Evolutionary conservation across 2,113 vertebrate species (phyloP).

Genomic region (Reinhardtius hippoglossoides): DNA sequence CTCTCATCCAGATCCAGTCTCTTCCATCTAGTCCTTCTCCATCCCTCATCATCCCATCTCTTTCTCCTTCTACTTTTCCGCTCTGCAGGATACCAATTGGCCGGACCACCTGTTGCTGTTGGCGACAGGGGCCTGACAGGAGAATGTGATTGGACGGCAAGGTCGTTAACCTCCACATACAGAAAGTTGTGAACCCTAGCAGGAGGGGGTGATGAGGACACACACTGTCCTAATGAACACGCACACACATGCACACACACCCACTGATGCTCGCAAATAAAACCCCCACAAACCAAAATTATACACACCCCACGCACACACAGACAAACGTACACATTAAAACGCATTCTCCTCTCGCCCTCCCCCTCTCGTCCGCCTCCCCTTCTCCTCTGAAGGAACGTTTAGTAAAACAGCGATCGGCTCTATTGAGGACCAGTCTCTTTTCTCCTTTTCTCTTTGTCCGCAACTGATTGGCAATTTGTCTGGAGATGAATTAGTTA

Average conservation of each 20-base stretch:
- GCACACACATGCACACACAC: constrained; percentile 41
- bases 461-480: constrained; percentile 80
- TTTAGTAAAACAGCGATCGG: constrained; percentile 78
- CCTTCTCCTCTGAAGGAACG: constrained; percentile 58
- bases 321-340: constrained; percentile 65
- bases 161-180: constrained; percentile 78
- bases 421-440: constrained; percentile 72
- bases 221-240: constrained; percentile 60
- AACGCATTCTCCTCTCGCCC: constrained; percentile 36
- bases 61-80: constrained; percentile 68
- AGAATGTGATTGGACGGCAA: constrained; percentile 80
- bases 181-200: constrained; percentile 70
- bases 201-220: constrained; percentile 64
- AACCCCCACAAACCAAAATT: constrained; percentile 42
- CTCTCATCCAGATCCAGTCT: constrained; percentile 40
- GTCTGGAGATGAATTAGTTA: constrained; percentile 78
- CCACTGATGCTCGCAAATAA: constrained; percentile 59
- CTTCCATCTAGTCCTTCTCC: constrained; percentile 50
- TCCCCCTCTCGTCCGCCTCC: constrained; percentile 24
- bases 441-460: constrained; percentile 76
- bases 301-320: constrained; percentile 55
- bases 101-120: constrained; percentile 81
- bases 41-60: constrained; percentile 55
- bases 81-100: constrained; percentile 76
- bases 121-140: constrained; percentile 74